These are phyloP conservation scores for Eurosta solidaginis DNA, from an alignment of 1,140 invertebrate species.

Conservation along the genomic window DNA sequence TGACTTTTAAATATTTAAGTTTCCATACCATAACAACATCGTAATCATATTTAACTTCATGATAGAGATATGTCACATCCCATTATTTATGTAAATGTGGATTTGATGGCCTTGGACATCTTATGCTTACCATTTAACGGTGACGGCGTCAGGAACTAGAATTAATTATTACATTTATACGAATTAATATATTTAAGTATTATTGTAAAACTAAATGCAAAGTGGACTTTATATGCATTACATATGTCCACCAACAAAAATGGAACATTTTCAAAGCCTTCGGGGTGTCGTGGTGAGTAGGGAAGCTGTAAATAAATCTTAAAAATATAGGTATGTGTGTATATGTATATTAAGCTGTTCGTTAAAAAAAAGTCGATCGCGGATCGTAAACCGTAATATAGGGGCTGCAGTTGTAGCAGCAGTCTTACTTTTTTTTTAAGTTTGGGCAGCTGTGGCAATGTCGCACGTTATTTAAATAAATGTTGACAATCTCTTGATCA, in stretches of 20 bases:
- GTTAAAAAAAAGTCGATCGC: too few species aligned
- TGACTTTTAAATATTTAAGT: not conserved
- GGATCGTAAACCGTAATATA: too few species aligned
- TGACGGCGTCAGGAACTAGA: conserved; percentile 10
- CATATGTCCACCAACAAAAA: not conserved
- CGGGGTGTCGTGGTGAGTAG: not conserved
- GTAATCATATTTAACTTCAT: not conserved
- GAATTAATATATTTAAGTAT: not conserved
- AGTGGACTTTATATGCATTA: not conserved
- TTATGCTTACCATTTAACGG: conserved; percentile 5
- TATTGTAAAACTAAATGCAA: not conserved
- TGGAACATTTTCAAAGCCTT: not conserved
- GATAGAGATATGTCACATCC: not conserved
- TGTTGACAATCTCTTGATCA: too few species aligned
- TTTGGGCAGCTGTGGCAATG: too few species aligned
- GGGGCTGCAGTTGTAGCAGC: too few species aligned
- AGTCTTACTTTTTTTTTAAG: too few species aligned
- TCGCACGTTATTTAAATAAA: too few species aligned
- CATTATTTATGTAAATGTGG: not conserved
- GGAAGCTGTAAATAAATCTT: conserved; percentile 7
- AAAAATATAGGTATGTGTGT: not conserved
- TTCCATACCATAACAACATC: not conserved
- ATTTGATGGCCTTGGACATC: not conserved
- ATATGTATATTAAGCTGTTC: too few species aligned
- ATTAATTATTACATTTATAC: conserved; percentile 13